A percentile compares a stretch with the other conserved stretches of the same genome.
Evolutionary conservation across 1,140 invertebrate genomes (phyloP).

Genomic region (Caenorhabditis elegans): WBcel235 BX284602.5:8766001-8766500

Average conservation of each 20-base stretch:
- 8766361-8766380: not conserved
- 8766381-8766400: not conserved
- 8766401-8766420: not conserved
- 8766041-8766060: not conserved
- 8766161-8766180: not conserved
- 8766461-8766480: not conserved
- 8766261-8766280: not conserved
- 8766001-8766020: not conserved
- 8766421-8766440: not conserved
- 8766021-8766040: not conserved
- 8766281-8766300: not conserved
- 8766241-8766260: not conserved
- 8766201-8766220: not conserved
- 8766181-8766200: conserved; percentile 10
- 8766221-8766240: not conserved
- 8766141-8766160: not conserved
- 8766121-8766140: not conserved
- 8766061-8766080: not conserved
- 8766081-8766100: not conserved
- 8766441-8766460: not conserved
- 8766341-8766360: not conserved
- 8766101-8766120: not conserved
- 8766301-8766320: not conserved
- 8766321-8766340: not conserved
- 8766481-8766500: too few relatives aligned